Percentiles rank a stretch among this genome's conserved stretches.
Evolutionary conservation across 2,797 vertebrate species (phyloP).

Genomic region (Rhodeus uyekii): DNA sequence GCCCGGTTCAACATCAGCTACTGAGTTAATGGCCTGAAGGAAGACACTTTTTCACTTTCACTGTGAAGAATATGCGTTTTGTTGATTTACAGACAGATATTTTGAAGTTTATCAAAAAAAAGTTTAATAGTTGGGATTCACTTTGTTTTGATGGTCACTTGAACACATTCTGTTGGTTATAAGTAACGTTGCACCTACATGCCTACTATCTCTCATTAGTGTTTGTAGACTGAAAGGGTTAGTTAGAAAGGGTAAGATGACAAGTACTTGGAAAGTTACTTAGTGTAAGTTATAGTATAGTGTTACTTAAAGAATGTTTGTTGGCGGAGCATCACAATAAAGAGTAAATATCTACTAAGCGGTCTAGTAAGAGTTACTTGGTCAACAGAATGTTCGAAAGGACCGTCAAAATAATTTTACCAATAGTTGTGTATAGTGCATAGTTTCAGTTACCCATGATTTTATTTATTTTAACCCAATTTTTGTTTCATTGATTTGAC

Average conservation of each 20-base stretch:
- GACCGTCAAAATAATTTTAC: neutral
- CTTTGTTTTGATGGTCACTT: neutral
- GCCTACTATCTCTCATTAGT: no score
- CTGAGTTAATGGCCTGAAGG: neutral
- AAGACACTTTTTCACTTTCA: neutral
- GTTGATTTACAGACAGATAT: neutral
- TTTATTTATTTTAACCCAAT: neutral
- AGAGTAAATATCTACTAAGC: no score
- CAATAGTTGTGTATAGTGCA: neutral
- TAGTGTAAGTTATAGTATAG: no score
- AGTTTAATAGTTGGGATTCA: no score
- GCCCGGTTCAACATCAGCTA: slow-evolving; percentile 40
- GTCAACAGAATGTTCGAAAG: neutral
- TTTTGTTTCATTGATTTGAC: neutral
- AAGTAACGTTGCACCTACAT: no score
- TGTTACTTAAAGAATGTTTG: no score
- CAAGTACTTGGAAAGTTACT: neutral
- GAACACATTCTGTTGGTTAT: no score
- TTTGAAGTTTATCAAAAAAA: neutral
- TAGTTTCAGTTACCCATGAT: neutral
- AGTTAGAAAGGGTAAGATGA: neutral
- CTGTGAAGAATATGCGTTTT: neutral
- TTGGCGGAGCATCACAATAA: no score
- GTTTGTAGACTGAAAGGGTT: no score
- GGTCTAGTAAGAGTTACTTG: no score